Evolutionary conservation across 2,797 vertebrate species (phyloP), one percentile per base, ranked within the genome.

Genomic region (Ctenosaura bakeri): DNA sequence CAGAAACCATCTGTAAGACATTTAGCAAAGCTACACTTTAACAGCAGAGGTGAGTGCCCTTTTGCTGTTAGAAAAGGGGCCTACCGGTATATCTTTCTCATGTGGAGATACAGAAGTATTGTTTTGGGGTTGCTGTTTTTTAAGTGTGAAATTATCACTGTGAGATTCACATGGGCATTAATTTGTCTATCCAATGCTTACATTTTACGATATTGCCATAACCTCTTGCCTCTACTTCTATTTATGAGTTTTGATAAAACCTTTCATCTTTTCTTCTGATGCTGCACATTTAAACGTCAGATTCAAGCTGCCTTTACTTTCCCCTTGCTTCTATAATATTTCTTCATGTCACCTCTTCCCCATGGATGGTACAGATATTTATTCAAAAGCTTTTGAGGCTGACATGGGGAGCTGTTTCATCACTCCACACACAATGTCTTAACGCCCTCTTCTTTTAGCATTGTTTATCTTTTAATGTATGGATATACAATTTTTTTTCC

Each of bases 11-110:
- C 92, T 92, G 95, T 93, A 91, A 38, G 0, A 0, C 46, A 78
- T 89, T 93, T 93, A 90, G 86, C 76, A 50, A 86, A 74, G 86
- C 91, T 92, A 87, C 88, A 86, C 59, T 85, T 88, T 71, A 42
- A 56, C 71, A 86, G 74, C 24, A 88, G 64, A 90, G 88, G 16
- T 35, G 88, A 71, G 82, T 83, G 74, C 71, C 20, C 85, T 78
- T 79, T 4, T 20, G 74, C 9, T 82, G 52, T 42, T 83, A 26
- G 50, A 54, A 88, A 81, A 12, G 35, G 24, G 38, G 10, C 10
- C 52, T 54, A n/a, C n/a, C n/a, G n/a, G n/a, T n/a, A 35, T 38
- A 81, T 38, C 6, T 26, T 46, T 71, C 6, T 38, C 13, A 42
- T 12, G 22, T 6, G n/a, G 78, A 13, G 32, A 32, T 22, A 16